These are phyloP conservation scores for Timema cristinae DNA, from an alignment of 2,888 invertebrate species.

Conservation along the genomic window DNA sequence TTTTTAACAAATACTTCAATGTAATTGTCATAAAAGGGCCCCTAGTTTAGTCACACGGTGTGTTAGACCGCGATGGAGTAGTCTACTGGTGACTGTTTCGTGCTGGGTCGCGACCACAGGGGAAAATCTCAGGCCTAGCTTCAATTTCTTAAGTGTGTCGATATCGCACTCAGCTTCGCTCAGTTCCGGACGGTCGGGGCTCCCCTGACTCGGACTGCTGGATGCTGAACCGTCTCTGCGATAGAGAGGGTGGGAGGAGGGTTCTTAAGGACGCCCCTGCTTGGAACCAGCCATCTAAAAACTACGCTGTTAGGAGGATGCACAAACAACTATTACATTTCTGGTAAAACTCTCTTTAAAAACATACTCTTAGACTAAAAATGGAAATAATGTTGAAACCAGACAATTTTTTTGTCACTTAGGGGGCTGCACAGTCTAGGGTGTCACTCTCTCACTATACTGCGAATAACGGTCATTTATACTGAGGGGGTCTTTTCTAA, in stretches of 20 bases:
- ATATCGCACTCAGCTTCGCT: slow-evolving; percentile 72
- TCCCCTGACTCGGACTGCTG: slow-evolving; percentile 35
- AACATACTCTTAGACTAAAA: too few species aligned
- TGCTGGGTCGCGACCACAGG: slow-evolving; percentile 66
- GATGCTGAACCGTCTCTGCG: slow-evolving; percentile 53
- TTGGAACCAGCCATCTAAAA: slow-evolving; percentile 52
- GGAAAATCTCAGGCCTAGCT: slow-evolving; percentile 65
- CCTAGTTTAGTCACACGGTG: background rate
- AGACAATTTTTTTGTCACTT: too few species aligned
- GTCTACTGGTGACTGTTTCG: slow-evolving; percentile 9
- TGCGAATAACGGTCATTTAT: too few species aligned
- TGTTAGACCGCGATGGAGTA: slow-evolving; percentile 13
- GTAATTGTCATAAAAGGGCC: too few species aligned
- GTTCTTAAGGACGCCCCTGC: slow-evolving; percentile 56
- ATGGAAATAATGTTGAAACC: too few species aligned
- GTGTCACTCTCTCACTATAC: too few species aligned
- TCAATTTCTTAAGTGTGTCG: slow-evolving; percentile 68
- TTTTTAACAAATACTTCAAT: too few species aligned
- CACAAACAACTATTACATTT: too few species aligned
- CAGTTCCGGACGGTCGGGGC: slow-evolving; percentile 55
- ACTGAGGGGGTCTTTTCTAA: too few species aligned
- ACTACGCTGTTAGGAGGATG: too few species aligned
- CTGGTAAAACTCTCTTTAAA: too few species aligned
- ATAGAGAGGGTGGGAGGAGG: slow-evolving; percentile 59
- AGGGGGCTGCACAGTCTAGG: too few species aligned